Conservation (phyloP, 2,113 vertebrate species). For the Myiagra hebetior region DNA sequence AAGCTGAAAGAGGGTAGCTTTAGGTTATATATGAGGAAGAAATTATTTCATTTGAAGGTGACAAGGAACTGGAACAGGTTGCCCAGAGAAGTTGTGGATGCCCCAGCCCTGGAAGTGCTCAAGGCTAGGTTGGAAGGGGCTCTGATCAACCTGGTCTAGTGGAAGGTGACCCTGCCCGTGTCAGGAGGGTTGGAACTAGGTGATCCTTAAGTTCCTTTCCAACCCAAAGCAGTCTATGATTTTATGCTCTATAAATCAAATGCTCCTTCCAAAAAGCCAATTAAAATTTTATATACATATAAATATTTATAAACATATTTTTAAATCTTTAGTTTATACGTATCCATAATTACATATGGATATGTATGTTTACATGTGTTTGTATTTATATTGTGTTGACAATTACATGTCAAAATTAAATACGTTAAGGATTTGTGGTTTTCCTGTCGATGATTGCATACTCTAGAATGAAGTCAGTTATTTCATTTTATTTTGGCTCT, state of each 20-base stretch:
- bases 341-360: neutral
- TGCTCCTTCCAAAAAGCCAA: neutral
- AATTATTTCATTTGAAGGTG: neutral
- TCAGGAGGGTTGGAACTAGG: neutral
- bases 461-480: neutral
- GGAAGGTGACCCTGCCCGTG: neutral
- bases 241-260: neutral
- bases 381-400: neutral
- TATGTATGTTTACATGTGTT: neutral
- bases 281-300: neutral
- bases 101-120: neutral
- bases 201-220: neutral
- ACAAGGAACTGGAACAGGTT: neutral
- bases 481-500: neutral
- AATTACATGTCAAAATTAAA: neutral
- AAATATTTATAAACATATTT: neutral
- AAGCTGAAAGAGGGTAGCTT: neutral
- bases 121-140: neutral
- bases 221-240: neutral
- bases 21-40: neutral
- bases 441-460: neutral
- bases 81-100: neutral
- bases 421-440: fast-evolving
- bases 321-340: neutral
- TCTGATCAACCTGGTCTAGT: neutral